Percentiles rank a stretch among this genome's conserved stretches.
Conservation (phyloP, 2,797 vertebrate species). For the Ceyx erithaca region DNA sequence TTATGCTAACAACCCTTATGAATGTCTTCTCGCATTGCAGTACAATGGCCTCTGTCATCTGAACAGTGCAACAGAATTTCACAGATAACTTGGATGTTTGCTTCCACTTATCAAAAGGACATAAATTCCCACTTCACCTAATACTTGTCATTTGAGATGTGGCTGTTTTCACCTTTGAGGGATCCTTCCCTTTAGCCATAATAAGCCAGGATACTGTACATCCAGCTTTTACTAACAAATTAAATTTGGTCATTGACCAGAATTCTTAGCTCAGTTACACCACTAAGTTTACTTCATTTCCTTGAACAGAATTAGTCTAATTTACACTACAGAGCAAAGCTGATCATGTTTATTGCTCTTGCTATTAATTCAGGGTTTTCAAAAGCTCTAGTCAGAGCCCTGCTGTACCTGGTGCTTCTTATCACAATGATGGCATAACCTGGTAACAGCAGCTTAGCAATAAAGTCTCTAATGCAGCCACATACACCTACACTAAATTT, state of each 20-base stretch:
- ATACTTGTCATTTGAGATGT: not conserved
- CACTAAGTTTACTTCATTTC: not conserved
- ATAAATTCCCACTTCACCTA: not conserved
- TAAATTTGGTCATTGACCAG: not conserved
- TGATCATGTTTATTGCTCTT: not conserved
- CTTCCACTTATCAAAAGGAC: not conserved
- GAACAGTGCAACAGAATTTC: not conserved
- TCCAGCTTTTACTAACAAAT: not conserved
- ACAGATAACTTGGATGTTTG: not conserved
- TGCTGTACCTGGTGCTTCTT: not conserved
- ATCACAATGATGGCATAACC: not conserved
- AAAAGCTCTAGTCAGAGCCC: not conserved
- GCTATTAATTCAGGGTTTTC: not conserved
- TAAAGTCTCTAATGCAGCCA: not conserved
- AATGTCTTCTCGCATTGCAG: not conserved
- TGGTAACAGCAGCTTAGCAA: not conserved
- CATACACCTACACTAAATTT: not conserved
- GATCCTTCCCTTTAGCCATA: not conserved
- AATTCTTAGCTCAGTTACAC: not conserved
- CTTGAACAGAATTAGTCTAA: not conserved
- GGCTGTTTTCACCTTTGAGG: not conserved
- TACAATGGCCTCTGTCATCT: not conserved
- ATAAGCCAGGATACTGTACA: not conserved
- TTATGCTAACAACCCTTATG: not conserved
- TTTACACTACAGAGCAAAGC: not conserved